Evolutionary conservation across 2,888 invertebrate species (phyloP).

Genomic region (Gastracanthus pulcherrimus): DNA sequence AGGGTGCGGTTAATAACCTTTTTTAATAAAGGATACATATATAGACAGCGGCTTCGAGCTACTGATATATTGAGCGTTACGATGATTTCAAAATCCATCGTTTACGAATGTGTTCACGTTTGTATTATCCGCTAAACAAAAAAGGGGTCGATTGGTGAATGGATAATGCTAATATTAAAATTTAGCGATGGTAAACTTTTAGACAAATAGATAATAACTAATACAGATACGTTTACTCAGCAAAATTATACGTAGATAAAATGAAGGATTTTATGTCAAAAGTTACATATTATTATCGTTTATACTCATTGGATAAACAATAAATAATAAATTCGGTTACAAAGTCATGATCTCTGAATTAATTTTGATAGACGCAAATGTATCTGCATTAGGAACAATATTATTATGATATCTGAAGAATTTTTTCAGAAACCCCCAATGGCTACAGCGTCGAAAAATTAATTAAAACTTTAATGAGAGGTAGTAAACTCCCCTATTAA

Average conservation of each 20-base stretch:
- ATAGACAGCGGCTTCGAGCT: constrained; percentile 14
- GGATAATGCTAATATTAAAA: constrained; percentile 34
- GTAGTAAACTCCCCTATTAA: constrained; percentile 52
- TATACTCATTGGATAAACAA: not conserved
- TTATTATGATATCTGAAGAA: constrained; percentile 47
- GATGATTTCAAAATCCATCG: constrained; percentile 20
- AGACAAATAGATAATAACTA: not conserved
- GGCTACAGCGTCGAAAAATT: constrained; percentile 50
- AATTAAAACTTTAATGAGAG: constrained; percentile 51
- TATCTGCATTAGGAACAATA: constrained; percentile 16
- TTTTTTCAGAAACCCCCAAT: constrained; percentile 53
- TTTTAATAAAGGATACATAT: constrained; percentile 35
- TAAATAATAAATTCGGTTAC: too few species aligned
- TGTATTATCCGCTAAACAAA: not conserved
- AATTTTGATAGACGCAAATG: constrained; percentile 24
- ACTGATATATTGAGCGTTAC: constrained; percentile 11
- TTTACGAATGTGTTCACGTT: not conserved
- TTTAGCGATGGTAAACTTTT: constrained; percentile 37
- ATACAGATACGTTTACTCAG: constrained; percentile 17
- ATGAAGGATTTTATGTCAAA: not conserved
- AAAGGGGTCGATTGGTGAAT: constrained; percentile 44
- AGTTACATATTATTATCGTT: not conserved
- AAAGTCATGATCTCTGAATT: too few species aligned
- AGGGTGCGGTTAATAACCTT: constrained; percentile 45
- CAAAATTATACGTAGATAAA: constrained; percentile 29